These are phyloP conservation scores for Didymodactylos carnosus DNA, from an alignment of 2,888 invertebrate species.

Conservation along the genomic window DNA sequence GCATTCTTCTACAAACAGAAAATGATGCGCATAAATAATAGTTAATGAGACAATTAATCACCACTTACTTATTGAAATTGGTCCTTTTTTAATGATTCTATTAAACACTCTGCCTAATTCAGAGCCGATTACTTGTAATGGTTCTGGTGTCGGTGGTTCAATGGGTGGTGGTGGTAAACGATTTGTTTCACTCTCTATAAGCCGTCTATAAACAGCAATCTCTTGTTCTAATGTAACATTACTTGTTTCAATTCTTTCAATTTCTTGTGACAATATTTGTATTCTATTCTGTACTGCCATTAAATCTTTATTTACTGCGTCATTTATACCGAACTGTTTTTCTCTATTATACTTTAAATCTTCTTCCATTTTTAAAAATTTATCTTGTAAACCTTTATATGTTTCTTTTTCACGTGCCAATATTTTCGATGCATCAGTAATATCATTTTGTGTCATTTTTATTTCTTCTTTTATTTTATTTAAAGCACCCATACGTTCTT, in stretches of 20 bases:
- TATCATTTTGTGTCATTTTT: neutral
- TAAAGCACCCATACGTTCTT: neutral
- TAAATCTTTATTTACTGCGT: neutral
- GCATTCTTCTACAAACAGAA: slow-evolving; percentile 18
- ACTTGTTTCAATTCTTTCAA: neutral
- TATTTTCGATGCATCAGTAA: neutral
- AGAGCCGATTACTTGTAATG: neutral
- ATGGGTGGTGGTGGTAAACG: neutral
- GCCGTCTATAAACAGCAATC: neutral
- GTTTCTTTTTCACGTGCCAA: neutral
- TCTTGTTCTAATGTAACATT: neutral
- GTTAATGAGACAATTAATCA: neutral
- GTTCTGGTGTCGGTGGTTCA: neutral
- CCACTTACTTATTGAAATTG: neutral
- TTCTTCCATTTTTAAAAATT: neutral
- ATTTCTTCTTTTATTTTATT: neutral
- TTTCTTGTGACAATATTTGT: neutral
- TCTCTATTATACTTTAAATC: neutral
- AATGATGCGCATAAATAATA: no score
- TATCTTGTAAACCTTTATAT: neutral
- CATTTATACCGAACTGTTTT: neutral
- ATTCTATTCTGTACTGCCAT: neutral
- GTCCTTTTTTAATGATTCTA: neutral
- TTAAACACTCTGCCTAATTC: neutral
- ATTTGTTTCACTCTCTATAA: neutral